phyloP scores from a whole-genome alignment of 2,113 vertebrate genomes.

The Mobula hypostoma region DNA sequence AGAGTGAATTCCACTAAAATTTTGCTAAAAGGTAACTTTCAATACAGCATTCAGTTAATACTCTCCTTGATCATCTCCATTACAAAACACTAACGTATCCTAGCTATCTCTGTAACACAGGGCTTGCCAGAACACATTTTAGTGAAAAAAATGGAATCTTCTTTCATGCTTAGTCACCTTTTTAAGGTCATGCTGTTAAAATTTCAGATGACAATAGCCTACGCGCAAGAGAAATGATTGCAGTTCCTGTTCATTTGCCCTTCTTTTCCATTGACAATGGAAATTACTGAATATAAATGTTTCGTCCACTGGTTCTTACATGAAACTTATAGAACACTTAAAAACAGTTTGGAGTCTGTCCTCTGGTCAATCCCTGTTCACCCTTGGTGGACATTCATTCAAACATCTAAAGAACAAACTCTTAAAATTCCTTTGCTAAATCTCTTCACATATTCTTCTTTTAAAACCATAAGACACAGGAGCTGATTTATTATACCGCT shows the following conservation, averaged over 20 bases:
- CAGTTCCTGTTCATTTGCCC: neutral
- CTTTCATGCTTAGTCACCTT: conserved; percentile 24
- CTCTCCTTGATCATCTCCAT: conserved; percentile 7
- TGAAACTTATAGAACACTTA: neutral
- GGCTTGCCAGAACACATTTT: neutral
- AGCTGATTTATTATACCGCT: no score
- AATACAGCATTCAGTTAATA: neutral
- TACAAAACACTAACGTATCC: conserved; percentile 9
- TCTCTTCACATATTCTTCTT: neutral
- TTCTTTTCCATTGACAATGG: neutral
- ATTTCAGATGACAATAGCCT: neutral
- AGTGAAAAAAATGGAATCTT: neutral
- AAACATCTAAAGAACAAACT: no score
- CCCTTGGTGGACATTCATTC: neutral
- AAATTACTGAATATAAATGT: neutral
- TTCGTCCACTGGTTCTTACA: neutral
- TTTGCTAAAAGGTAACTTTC: neutral
- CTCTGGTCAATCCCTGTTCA: neutral
- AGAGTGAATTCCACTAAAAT: neutral
- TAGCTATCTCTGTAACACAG: neutral
- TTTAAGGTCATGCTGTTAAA: conserved; percentile 12
- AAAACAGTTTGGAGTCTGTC: neutral
- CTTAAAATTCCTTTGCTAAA: neutral
- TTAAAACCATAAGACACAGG: no score
- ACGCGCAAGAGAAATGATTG: neutral